Evolutionary conservation across 2,797 vertebrate species (phyloP), one percentile per base, ranked within the genome.

Genomic region (Chelon auratus): DNA sequence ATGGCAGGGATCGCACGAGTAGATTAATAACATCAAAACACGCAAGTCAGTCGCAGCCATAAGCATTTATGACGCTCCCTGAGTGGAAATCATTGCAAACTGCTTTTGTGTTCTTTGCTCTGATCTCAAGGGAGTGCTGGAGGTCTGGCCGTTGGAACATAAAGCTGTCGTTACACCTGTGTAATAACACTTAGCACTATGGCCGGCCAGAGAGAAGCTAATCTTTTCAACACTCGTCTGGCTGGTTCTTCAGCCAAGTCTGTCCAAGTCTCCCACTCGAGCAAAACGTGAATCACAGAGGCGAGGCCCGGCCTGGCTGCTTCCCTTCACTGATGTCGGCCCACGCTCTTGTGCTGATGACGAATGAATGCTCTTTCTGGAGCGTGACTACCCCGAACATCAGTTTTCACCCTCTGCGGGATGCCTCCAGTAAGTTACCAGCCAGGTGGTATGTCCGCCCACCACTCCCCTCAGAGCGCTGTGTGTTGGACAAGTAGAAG

Each of bases 361-460:
- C 77, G 50, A 90, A 92, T 90, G 84, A 78, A 83, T 72, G 83
- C 67, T 82, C 78, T 55, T 85, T 78, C 81, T 17, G 5, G 57
- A 86, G 84, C 60, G 20, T 54, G 72, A 81, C 86, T 62, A 80
- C 86, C 80, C 75, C 82, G 81, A 91, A 87, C 84, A 92, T 93
- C 86, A 84, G 83, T 81, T 72, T 74, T 76, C 64, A 63, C 55
- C 75, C 72, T 83, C 86, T 56, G 80, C 48, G 51, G 89, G 92
- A 84, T 6, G 40, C 75, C 76, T 60, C 15, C 33, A 81, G 87
- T 84, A 84, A 87, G 84, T 81, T 89, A 87, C 75, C 61, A 51
- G 68, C 85, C 77, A 83, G 82, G 84, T 77, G 83, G 79, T 82
- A 76, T 69, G 62, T 83, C 80, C 72, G 81, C 81, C 86, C 72